Base-by-base conservation (phyloP, 2,113 vertebrate genomes). In the Stigmatopora nigra region DNA sequence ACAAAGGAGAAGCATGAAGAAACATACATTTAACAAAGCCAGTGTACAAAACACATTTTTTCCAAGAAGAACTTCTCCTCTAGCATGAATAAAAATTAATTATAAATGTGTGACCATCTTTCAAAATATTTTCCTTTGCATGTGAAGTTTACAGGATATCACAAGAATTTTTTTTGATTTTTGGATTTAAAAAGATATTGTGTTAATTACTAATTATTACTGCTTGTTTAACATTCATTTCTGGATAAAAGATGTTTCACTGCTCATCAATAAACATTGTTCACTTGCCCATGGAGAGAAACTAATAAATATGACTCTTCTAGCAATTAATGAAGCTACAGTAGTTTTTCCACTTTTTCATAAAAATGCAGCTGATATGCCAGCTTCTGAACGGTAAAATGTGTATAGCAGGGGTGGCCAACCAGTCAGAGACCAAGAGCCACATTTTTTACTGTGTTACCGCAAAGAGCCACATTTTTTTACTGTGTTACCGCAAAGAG, bases 361-460 rank as follows among this genome's bases (percentile, higher is more conserved):
- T 79, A 68, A 62, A 75, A 60, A 81, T 82, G 71, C 82, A 60
- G 22, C 55, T 25, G 59, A 69, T 69, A 56, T 57, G 76, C 70
- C 71, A 67, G 63, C 36, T 69, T 84, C 82, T 85, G 69, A 79
- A 83, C 68, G 38, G 38, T 41, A 41, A 4, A 41, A 41, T 41
- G 9, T 41, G 6, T 41, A 8, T 8, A 38, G 38, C 38, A n/a
- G n/a, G n/a, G n/a, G n/a, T n/a, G n/a, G n/a, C n/a, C n/a, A n/a
- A n/a, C n/a, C n/a, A n/a, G n/a, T n/a, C n/a, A n/a, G n/a, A n/a
- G n/a, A n/a, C n/a, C n/a, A n/a, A n/a, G n/a, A n/a, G n/a, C n/a
- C n/a, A n/a, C n/a, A n/a, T n/a, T n/a, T n/a, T n/a, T n/a, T n/a
- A n/a, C n/a, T n/a, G n/a, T n/a, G n/a, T n/a, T n/a, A n/a, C n/a